These are phyloP conservation scores for Synergus gifuensis DNA, from an alignment of 2,888 invertebrate genomes.

Conservation along the genomic window DNA sequence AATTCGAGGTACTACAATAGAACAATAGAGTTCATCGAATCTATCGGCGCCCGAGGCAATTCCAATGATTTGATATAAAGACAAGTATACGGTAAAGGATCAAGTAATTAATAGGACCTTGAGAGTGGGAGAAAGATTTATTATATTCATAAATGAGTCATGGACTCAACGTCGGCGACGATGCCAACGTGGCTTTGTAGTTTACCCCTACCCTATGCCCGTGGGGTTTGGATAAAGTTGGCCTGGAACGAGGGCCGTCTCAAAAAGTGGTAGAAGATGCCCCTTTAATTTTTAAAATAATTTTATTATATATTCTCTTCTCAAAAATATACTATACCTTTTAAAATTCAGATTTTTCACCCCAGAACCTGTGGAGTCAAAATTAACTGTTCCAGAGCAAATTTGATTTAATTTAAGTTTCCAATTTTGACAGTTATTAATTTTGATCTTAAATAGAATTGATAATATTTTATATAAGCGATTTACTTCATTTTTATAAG, in stretches of 20 bases:
- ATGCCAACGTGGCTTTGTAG: constrained; percentile 1
- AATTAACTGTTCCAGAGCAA: neutral
- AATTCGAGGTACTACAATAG: neutral
- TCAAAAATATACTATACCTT: neutral
- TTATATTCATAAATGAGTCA: neutral
- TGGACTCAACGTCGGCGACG: neutral
- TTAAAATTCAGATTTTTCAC: neutral
- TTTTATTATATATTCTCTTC: neutral
- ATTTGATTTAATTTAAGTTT: neutral
- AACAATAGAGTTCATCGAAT: neutral
- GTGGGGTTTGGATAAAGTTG: neutral
- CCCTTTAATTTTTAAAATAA: neutral
- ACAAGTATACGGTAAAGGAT: neutral
- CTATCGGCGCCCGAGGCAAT: neutral
- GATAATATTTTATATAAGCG: neutral
- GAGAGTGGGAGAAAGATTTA: neutral
- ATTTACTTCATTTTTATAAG: too few relatives aligned
- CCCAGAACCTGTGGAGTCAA: neutral
- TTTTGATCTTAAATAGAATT: neutral
- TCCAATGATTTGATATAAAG: neutral
- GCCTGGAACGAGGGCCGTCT: neutral
- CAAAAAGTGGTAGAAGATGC: neutral
- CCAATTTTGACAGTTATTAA: neutral
- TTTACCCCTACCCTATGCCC: neutral
- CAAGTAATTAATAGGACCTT: neutral